phyloP scores from a whole-genome alignment of 2,797 vertebrate genomes.

The Myripristis jacobus region DNA sequence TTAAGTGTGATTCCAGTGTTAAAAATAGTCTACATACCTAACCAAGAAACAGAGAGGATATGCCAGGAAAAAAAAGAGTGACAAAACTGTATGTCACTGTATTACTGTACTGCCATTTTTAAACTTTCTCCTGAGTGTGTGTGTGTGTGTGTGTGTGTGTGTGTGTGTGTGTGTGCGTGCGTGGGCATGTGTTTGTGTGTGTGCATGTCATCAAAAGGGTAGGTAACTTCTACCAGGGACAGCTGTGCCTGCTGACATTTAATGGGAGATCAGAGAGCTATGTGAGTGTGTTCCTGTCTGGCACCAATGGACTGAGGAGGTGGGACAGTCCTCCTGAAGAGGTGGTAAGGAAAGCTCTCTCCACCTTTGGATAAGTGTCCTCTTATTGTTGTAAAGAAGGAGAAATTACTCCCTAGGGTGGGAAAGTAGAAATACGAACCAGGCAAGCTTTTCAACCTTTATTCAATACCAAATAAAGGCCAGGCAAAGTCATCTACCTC shows the following conservation, averaged over 20 bases:
- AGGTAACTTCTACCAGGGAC: constrained; percentile 64
- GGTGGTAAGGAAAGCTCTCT: constrained; percentile 13
- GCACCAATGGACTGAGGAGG: not conserved
- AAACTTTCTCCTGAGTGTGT: not conserved
- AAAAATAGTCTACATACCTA: not conserved
- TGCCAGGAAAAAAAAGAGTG: not conserved
- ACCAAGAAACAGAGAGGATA: not conserved
- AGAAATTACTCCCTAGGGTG: not conserved
- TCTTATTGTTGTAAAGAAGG: not conserved
- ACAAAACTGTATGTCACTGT: constrained; percentile 2
- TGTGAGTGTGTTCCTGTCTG: constrained; percentile 7
- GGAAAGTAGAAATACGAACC: not conserved
- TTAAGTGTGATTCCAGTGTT: too few relatives aligned
- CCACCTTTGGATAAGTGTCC: not conserved
- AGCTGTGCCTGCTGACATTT: constrained; percentile 82
- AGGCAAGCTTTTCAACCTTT: not conserved
- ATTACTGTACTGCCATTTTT: constrained; percentile 6
- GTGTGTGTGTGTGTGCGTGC: constrained; percentile 25
- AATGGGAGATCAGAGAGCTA: constrained; percentile 57
- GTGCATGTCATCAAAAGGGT: constrained; percentile 45
- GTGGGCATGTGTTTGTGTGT: constrained; percentile 10
- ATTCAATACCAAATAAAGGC: too few relatives aligned
- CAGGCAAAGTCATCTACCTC: too few relatives aligned
- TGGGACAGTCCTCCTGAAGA: constrained; percentile 1
- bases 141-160: too few relatives aligned